Conservation (phyloP, 2,113 vertebrate species). For the Megaptera novaeangliae region DNA sequence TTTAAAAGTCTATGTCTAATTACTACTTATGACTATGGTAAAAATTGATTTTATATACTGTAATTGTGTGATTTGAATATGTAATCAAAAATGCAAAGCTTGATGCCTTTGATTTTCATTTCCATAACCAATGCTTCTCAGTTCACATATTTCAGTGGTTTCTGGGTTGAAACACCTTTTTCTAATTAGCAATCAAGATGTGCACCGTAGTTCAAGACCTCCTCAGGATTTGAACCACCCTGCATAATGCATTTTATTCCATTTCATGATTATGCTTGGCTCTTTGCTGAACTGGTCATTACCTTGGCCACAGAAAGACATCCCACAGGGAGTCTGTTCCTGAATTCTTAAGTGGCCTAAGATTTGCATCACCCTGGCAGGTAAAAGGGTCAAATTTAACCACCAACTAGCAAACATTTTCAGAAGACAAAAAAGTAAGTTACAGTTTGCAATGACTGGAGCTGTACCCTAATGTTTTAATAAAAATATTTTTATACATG, state of each 20-base stretch:
- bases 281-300: background rate
- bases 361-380: background rate
- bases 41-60: slow-evolving; percentile 57
- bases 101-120: slow-evolving; percentile 44
- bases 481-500: background rate
- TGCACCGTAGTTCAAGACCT: background rate
- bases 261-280: background rate
- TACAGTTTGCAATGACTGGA: background rate
- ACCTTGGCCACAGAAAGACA: background rate
- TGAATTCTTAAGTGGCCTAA: background rate
- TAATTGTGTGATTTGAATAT: slow-evolving; percentile 47
- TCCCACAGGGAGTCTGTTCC: background rate
- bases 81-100: slow-evolving; percentile 56
- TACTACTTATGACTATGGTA: slow-evolving; percentile 47
- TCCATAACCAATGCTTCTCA: slow-evolving; percentile 25
- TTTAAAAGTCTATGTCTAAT: slow-evolving; percentile 52
- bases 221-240: background rate
- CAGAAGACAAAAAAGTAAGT: background rate
- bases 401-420: background rate
- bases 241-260: background rate
- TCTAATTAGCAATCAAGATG: slow-evolving; percentile 32
- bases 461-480: background rate
- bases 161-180: slow-evolving; percentile 8
- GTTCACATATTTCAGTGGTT: slow-evolving; percentile 33
- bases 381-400: background rate